A percentile compares a stretch with the other conserved stretches of the same genome.
Conservation (phyloP, 2,888 invertebrate species). For the Ditylenchus weischeri region DNA sequence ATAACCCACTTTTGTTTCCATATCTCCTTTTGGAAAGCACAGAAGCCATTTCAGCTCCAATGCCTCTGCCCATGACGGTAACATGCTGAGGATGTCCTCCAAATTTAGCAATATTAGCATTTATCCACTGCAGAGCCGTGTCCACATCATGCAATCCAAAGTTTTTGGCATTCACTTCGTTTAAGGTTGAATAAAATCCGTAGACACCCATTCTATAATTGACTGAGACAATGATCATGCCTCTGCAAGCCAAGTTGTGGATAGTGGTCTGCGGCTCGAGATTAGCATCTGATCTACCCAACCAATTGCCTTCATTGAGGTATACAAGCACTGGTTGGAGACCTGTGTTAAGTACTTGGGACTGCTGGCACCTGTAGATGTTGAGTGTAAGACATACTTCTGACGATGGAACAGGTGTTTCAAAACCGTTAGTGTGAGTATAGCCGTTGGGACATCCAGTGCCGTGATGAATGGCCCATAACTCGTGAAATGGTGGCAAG, state of each 20-base stretch:
- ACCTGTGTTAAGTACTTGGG: background rate
- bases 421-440: constrained; percentile 1
- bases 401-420: constrained; percentile 4
- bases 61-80: constrained; percentile 20
- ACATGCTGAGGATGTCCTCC: constrained; percentile 21
- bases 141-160: constrained; percentile 21
- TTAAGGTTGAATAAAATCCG: background rate
- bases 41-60: constrained; percentile 22
- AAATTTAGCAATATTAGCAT: constrained; percentile 20
- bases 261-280: constrained; percentile 19
- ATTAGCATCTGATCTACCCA: constrained; percentile 21
- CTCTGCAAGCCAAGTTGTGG: constrained; percentile 17
- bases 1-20: too few relatives aligned
- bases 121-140: constrained; percentile 22
- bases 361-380: constrained; percentile 18
- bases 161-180: background rate
- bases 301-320: constrained; percentile 21
- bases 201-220: constrained; percentile 24
- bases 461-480: constrained; percentile 23
- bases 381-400: constrained; percentile 26
- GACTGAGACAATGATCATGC: constrained; percentile 20
- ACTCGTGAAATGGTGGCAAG: constrained; percentile 6
- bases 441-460: constrained; percentile 23
- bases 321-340: constrained; percentile 19
- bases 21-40: background rate